Evolutionary conservation across 2,113 vertebrate genomes (phyloP).

Genomic region (Hipposideros armiger): DNA sequence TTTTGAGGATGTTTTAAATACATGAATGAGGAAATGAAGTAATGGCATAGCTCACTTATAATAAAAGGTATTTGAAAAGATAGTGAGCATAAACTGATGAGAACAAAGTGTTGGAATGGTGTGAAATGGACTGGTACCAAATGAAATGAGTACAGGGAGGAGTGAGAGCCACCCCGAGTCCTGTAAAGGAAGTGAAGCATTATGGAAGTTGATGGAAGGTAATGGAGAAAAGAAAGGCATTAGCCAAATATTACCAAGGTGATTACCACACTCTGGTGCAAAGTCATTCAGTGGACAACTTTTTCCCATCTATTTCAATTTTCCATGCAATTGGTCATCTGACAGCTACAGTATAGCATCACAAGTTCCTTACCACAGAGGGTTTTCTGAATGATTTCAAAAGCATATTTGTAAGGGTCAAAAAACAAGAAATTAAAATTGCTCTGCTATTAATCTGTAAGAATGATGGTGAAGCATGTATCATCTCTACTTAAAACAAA

Average conservation of each 20-base stretch:
- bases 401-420: constrained; percentile 40
- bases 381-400: constrained; percentile 28
- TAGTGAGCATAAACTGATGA: constrained; percentile 46
- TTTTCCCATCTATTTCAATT: constrained; percentile 77
- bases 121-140: constrained; percentile 62
- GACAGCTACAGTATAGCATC: constrained; percentile 64
- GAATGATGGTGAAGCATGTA: neutral
- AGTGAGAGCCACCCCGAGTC: neutral
- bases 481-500: neutral
- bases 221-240: constrained; percentile 77
- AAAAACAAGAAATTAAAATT: constrained; percentile 61
- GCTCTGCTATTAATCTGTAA: neutral
- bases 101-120: constrained; percentile 28
- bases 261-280: constrained; percentile 71
- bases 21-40: neutral
- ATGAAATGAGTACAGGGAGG: constrained; percentile 10
- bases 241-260: constrained; percentile 75
- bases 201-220: constrained; percentile 76
- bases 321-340: constrained; percentile 74
- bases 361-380: constrained; percentile 23
- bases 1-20: constrained; percentile 13
- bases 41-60: neutral
- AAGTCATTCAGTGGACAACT: constrained; percentile 56
- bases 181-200: constrained; percentile 62
- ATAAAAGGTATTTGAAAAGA: constrained; percentile 26